Conservation (phyloP, 2,888 invertebrate species). For the Drosophila rellima region DNA sequence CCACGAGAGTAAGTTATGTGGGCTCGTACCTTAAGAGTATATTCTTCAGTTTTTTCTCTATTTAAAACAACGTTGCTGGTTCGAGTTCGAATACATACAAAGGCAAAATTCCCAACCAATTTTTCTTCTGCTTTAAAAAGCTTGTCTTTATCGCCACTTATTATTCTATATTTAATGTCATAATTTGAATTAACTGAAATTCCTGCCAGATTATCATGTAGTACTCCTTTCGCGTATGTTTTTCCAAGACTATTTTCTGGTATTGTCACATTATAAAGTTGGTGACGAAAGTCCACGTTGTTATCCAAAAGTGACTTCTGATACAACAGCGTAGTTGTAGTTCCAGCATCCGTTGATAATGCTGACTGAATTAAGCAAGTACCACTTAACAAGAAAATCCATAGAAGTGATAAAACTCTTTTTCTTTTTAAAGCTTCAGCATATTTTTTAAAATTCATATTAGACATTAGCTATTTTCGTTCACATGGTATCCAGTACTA, state of each 20-base stretch:
- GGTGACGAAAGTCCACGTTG: slow-evolving; percentile 88
- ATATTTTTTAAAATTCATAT: slow-evolving; percentile 79
- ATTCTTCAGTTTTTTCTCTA: slow-evolving; percentile 95
- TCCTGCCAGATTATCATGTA: slow-evolving; percentile 93
- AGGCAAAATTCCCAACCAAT: slow-evolving; percentile 97
- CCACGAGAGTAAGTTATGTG: slow-evolving; percentile 87
- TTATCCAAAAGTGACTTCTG: slow-evolving; percentile 31
- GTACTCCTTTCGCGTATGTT: slow-evolving; percentile 91
- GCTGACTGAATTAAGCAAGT: slow-evolving; percentile 56
- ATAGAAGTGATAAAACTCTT: slow-evolving; percentile 53
- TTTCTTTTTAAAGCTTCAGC: slow-evolving; percentile 64
- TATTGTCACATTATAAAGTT: slow-evolving; percentile 94
- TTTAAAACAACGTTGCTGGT: slow-evolving; percentile 96
- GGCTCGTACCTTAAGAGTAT: slow-evolving; percentile 92
- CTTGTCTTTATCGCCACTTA: slow-evolving; percentile 94
- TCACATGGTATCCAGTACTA: slow-evolving; percentile 75
- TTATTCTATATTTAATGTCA: slow-evolving; percentile 94
- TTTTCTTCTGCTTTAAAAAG: slow-evolving; percentile 97
- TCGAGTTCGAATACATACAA: slow-evolving; percentile 94
- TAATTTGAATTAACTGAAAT: slow-evolving; percentile 87
- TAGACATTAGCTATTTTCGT: slow-evolving; percentile 63
- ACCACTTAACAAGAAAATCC: slow-evolving; percentile 60
- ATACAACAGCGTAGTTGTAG: slow-evolving; percentile 9
- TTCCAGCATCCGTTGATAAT: slow-evolving; percentile 42
- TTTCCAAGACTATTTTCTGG: slow-evolving; percentile 97